Evolutionary conservation across 1,140 invertebrate species (phyloP).

Genomic region (Camponotus vicinus): DNA sequence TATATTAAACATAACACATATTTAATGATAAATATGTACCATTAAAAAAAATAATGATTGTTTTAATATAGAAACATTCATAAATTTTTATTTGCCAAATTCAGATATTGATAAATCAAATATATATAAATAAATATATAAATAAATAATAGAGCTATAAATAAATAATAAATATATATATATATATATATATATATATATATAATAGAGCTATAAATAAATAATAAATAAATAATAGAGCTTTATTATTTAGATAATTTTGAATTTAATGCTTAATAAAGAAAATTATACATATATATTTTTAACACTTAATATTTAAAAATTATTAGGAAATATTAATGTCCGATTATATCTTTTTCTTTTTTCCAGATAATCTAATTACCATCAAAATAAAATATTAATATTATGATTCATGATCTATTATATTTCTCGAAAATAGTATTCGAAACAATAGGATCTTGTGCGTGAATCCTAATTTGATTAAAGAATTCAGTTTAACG

Average conservation of each 20-base stretch:
- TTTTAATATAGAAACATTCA: not conserved
- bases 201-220: not conserved
- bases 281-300: not conserved
- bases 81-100: not conserved
- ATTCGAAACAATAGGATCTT: not conserved
- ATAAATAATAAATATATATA: too few relatives aligned
- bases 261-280: not conserved
- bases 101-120: not conserved
- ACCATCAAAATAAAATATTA: not conserved
- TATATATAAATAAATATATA: not conserved
- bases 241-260: not conserved
- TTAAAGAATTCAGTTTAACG: constrained; percentile 22
- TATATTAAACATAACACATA: not conserved
- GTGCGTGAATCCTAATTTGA: not conserved
- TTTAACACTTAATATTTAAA: constrained; percentile 12
- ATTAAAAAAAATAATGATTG: not conserved
- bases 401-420: not conserved
- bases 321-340: not conserved
- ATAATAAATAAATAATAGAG: not conserved
- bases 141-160: not conserved
- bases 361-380: not conserved
- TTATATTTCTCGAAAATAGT: not conserved
- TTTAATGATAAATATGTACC: constrained; percentile 4
- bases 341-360: not conserved
- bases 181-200: too few relatives aligned